Percentiles rank a stretch among this genome's conserved stretches.
phyloP scores from a whole-genome alignment of 2,888 invertebrate species.

The Ischnura elegans region DNA sequence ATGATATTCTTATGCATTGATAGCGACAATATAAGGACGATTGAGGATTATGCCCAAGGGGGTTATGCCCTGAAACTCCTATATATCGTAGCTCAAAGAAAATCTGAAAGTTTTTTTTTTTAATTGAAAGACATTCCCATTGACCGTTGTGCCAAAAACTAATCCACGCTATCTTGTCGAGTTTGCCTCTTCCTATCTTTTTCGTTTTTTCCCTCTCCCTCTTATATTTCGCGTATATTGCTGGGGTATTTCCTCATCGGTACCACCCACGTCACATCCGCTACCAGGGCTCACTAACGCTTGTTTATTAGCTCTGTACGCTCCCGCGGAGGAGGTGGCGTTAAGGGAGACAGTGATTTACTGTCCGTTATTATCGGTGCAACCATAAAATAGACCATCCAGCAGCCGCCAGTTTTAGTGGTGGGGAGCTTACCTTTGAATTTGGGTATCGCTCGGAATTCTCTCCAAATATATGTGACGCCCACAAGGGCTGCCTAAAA shows the following conservation, averaged over 20 bases:
- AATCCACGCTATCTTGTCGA: too few relatives aligned
- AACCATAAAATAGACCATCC: background rate
- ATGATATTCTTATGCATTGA: too few relatives aligned
- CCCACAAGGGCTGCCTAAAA: background rate
- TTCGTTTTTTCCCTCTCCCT: too few relatives aligned
- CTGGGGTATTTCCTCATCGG: constrained; percentile 70
- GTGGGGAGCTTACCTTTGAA: background rate
- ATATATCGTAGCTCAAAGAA: too few relatives aligned
- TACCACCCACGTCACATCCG: background rate
- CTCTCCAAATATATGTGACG: background rate
- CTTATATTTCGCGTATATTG: background rate
- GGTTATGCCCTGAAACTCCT: too few relatives aligned
- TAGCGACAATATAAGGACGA: too few relatives aligned
- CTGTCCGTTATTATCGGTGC: background rate
- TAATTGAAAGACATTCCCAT: too few relatives aligned
- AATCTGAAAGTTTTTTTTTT: too few relatives aligned
- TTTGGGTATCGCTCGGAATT: background rate
- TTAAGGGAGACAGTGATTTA: background rate
- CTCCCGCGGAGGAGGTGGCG: background rate
- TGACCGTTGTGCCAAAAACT: too few relatives aligned
- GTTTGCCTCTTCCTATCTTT: too few relatives aligned
- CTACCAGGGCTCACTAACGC: background rate
- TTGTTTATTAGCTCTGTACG: background rate
- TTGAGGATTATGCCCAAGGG: too few relatives aligned
- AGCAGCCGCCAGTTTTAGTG: background rate